Evolutionary conservation across 2,888 invertebrate species (phyloP), one percentile per base, ranked within the genome.

Genomic region (Pycnomerus fuliginosus): DNA sequence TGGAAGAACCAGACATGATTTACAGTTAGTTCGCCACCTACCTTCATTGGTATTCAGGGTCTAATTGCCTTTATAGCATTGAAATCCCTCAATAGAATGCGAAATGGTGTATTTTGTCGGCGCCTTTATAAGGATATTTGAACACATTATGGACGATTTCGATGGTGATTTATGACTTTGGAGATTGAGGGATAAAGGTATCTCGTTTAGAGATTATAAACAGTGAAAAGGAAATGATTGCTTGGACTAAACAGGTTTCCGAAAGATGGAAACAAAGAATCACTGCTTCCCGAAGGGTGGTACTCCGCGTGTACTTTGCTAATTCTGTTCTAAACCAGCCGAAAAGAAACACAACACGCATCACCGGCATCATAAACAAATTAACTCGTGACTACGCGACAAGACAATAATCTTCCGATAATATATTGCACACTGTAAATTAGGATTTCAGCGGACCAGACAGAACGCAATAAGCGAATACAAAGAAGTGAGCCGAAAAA

Each of bases 31-130:
- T 56, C 53, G 53, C 58, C 57, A 57, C 55, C 60, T 61, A 57
- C 57, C 59, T 60, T 63, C 61, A 62, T 64, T 63, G 62, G 64
- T 61, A 65, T 64, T 65, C 62, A 58, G 52, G 54, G 54, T 54
- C 55, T 61, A 58, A 62, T 62, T 62, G 59, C 50, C 56, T 59
- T 56, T 50, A 54, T 53, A 61, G 54, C 54, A 52, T 42, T 42
- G 40, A 49, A 43, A 49, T 50, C 52, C 52, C 50, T 46, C 57
- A 53, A 59, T 55, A 55, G 55, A 57, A 62, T 61, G 60, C 59
- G 55, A 62, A 62, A 61, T 55, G 52, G 43, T 45, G 49, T 42
- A 51, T 45, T 52, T 58, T 50, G 61, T 61, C 62, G 64, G 64
- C 58, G 42, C 50, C 55, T 64, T 61, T 64, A 56, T 54, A 40